A percentile compares a stretch with the other conserved stretches of the same genome.
Evolutionary conservation across 2,113 vertebrate genomes (phyloP).

Genomic region (Chionomys nivalis): DNA sequence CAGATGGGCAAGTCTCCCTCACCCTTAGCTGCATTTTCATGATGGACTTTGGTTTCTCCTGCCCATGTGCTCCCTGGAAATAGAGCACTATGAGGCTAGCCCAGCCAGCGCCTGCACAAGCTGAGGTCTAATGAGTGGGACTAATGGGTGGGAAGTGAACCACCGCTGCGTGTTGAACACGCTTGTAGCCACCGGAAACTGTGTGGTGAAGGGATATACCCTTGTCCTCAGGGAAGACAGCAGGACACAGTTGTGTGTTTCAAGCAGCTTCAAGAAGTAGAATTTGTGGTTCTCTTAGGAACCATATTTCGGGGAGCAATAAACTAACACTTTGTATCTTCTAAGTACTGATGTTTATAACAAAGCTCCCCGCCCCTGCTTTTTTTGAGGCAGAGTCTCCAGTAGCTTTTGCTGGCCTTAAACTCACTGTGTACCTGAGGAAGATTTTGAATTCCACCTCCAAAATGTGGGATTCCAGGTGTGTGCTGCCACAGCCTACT

Average conservation of each 20-base stretch:
- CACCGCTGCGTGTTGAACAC: fast-evolving
- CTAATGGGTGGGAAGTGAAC: not conserved
- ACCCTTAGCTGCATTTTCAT: not conserved
- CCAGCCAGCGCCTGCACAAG: not conserved
- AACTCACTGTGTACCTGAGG: not conserved
- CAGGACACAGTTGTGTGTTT: not conserved
- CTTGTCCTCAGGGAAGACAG: not conserved
- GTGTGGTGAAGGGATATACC: not conserved
- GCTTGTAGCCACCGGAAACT: not conserved
- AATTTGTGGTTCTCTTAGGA: constrained; percentile 31
- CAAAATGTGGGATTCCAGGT: not conserved
- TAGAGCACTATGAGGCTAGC: not conserved
- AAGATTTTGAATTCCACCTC: not conserved
- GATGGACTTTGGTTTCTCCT: not conserved
- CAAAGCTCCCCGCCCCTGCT: not conserved
- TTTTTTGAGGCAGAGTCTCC: not conserved
- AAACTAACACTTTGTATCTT: not conserved
- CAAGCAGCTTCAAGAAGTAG: not conserved
- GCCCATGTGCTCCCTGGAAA: not conserved
- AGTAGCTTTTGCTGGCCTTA: not conserved
- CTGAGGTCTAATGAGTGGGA: not conserved
- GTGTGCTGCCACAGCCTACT: not conserved
- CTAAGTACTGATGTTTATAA: constrained; percentile 22
- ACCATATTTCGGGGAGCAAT: not conserved
- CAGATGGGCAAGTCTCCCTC: not conserved